phyloP scores from a whole-genome alignment of 1,140 invertebrate species.

The Procambarus virginalis region DNA sequence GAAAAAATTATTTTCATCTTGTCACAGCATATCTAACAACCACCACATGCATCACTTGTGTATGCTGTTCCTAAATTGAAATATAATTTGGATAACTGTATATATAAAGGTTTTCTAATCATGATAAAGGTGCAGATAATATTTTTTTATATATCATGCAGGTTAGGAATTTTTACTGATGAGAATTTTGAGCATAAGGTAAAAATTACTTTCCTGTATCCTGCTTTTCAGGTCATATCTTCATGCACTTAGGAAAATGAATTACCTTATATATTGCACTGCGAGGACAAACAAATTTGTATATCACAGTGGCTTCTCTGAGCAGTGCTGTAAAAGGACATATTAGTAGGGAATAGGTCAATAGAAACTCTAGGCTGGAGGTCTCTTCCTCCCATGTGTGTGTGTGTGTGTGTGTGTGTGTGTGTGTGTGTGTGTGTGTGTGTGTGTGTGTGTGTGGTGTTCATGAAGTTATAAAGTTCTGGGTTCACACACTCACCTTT shows the following conservation, averaged over 20 bases:
- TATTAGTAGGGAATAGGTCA: slow-evolving; percentile 8
- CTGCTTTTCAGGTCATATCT: slow-evolving; percentile 20
- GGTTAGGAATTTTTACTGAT: slow-evolving; percentile 25
- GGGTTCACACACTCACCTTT: slow-evolving; percentile 78
- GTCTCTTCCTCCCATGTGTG: too few species aligned
- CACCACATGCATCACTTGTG: slow-evolving; percentile 36
- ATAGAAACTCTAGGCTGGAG: not conserved
- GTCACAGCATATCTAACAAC: slow-evolving; percentile 17
- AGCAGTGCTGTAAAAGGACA: slow-evolving; percentile 15
- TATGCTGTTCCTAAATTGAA: slow-evolving; percentile 32
- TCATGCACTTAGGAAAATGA: slow-evolving; percentile 22
- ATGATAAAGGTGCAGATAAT: slow-evolving; percentile 41
- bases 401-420: too few species aligned
- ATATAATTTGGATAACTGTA: slow-evolving; percentile 17
- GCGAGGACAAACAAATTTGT: not conserved
- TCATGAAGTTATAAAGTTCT: not conserved
- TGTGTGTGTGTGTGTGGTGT: too few species aligned
- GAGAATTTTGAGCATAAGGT: slow-evolving; percentile 7
- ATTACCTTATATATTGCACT: slow-evolving; percentile 25
- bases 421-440: too few species aligned
- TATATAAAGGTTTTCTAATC: slow-evolving; percentile 10
- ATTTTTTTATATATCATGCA: slow-evolving; percentile 46
- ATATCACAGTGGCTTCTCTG: not conserved
- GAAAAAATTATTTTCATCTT: slow-evolving; percentile 12
- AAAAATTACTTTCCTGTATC: slow-evolving; percentile 10